Evolutionary conservation across 2,113 vertebrate genomes (phyloP).

Genomic region (Chamaetylas fuelleborni): DNA sequence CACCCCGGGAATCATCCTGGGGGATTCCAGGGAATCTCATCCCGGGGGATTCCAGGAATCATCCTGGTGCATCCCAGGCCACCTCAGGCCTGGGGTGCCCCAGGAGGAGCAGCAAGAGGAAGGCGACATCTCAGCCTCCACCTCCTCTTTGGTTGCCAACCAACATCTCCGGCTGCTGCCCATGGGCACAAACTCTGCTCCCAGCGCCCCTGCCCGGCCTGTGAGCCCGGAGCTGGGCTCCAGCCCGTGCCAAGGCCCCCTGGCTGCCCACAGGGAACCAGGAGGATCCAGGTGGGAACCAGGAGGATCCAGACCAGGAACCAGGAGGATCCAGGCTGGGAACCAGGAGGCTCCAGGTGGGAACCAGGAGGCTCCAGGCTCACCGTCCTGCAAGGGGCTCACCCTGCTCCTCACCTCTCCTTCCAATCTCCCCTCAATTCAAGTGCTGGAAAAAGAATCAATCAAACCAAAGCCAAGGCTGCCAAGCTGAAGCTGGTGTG

Average conservation of each 20-base stretch:
- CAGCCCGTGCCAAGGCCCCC: not conserved
- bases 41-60: too few relatives aligned
- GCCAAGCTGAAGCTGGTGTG: not conserved
- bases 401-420: not conserved
- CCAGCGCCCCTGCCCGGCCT: accelerated
- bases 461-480: not conserved
- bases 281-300: not conserved
- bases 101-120: not conserved
- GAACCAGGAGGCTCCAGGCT: not conserved
- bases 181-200: not conserved
- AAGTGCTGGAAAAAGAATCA: not conserved
- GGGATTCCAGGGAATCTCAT: too few relatives aligned
- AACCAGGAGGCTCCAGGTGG: too few relatives aligned
- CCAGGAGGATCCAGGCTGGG: not conserved
- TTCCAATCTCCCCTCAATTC: not conserved
- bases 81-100: not conserved
- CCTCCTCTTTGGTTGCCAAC: not conserved
- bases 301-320: not conserved
- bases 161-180: not conserved
- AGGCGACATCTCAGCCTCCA: not conserved
- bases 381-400: not conserved
- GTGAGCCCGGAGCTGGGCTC: not conserved
- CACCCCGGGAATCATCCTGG: not conserved
- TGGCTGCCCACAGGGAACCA: not conserved
- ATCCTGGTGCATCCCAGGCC: not conserved